Conservation (phyloP, 2,113 vertebrate genomes). For the Sturnira hondurensis region DNA sequence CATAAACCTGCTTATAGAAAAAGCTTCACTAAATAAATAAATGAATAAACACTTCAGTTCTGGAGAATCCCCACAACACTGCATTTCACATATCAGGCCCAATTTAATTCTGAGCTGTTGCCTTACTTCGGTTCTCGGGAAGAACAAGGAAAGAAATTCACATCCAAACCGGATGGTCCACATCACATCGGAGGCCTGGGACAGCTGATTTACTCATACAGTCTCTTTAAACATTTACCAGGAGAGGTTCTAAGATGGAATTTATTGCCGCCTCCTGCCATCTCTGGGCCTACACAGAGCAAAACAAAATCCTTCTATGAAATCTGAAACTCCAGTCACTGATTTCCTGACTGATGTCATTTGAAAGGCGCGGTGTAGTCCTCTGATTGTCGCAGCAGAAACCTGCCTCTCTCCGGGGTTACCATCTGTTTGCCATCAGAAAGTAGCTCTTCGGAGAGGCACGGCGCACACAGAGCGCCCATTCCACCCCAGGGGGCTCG, state of each 20-base stretch:
- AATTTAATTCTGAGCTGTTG: conserved; percentile 41
- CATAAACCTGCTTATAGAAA: conserved; percentile 74
- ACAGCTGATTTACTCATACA: conserved; percentile 76
- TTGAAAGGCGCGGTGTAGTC: conserved; percentile 69
- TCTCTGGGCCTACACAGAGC: conserved; percentile 54
- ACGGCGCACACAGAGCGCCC: neutral
- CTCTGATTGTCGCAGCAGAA: conserved; percentile 50
- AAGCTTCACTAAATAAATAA: conserved; percentile 71
- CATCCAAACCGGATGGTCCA: conserved; percentile 76
- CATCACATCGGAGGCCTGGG: conserved; percentile 70
- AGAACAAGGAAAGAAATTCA: conserved; percentile 71
- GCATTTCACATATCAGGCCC: conserved; percentile 60
- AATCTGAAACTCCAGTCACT: conserved; percentile 66
- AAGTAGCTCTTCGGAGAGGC: conserved; percentile 44
- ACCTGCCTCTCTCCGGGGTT: conserved; percentile 55
- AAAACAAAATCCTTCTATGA: conserved; percentile 72
- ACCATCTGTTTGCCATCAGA: conserved; percentile 71
- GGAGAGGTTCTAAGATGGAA: conserved; percentile 70
- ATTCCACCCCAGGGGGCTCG: conserved; percentile 35
- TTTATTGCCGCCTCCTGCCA: conserved; percentile 72
- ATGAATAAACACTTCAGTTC: conserved; percentile 76
- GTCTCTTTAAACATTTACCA: conserved; percentile 76
- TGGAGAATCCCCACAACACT: conserved; percentile 71
- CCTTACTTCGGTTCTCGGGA: conserved; percentile 65
- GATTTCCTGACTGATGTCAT: conserved; percentile 77